Conservation (phyloP, 2,888 invertebrate genomes). For the Drosophila testacea region DNA sequence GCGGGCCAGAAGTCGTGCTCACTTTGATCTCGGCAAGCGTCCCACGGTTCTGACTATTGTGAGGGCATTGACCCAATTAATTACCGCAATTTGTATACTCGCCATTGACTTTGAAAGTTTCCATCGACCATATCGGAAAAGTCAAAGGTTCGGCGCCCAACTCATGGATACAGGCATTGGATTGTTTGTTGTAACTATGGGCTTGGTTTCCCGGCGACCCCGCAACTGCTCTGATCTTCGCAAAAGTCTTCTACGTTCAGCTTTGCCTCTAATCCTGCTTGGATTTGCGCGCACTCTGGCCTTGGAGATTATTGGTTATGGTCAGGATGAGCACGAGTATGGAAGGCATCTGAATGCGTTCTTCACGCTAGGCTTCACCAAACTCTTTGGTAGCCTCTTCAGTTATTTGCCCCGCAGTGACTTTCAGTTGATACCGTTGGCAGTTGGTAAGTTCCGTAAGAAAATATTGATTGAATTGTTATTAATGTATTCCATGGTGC, state of each 20-base stretch:
- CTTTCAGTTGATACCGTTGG: constrained; percentile 85
- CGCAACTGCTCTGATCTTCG: constrained; percentile 61
- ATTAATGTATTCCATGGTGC: not conserved
- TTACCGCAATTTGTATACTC: constrained; percentile 93
- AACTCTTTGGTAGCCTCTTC: constrained; percentile 88
- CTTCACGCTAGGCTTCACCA: constrained; percentile 94
- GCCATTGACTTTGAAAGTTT: constrained; percentile 97
- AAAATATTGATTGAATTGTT: too few relatives aligned
- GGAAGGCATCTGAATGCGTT: constrained; percentile 99
- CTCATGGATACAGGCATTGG: constrained; percentile 99
- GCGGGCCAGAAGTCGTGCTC: constrained; percentile 45
- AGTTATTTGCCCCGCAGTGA: constrained; percentile 57
- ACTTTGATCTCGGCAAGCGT: constrained; percentile 68
- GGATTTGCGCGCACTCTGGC: constrained; percentile 88
- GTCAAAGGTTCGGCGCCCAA: constrained; percentile 93
- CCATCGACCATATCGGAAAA: constrained; percentile 94
- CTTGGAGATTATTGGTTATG: constrained; percentile 90
- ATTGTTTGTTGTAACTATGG: constrained; percentile 93
- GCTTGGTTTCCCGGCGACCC: constrained; percentile 88
- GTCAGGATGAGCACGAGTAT: constrained; percentile 96
- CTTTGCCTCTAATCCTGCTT: constrained; percentile 86
- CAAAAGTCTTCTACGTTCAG: constrained; percentile 70
- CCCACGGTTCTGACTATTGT: constrained; percentile 88
- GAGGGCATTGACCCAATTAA: constrained; percentile 90
- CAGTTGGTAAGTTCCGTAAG: constrained; percentile 59